Percentiles rank a stretch among this genome's conserved stretches.
Evolutionary conservation across 2,888 invertebrate species (phyloP).

Genomic region (Erebia epiphron): DNA sequence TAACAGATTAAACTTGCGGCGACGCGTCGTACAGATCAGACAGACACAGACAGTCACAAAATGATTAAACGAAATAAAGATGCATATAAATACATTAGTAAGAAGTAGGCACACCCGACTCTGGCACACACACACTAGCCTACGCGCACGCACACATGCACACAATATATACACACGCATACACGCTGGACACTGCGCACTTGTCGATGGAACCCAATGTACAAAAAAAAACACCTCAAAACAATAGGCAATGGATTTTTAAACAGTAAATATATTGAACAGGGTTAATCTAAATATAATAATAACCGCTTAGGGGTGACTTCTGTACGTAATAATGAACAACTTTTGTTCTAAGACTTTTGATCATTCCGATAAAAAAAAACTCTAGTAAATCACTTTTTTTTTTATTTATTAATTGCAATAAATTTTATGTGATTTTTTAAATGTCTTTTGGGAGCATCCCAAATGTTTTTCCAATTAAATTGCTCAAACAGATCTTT

Average conservation of each 20-base stretch:
- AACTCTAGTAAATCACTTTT: no score
- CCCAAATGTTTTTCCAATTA: background rate
- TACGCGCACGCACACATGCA: constrained; percentile 55
- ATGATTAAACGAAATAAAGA: constrained; percentile 58
- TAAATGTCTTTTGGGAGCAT: background rate
- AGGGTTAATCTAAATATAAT: no score
- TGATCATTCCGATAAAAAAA: no score
- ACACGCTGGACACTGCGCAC: constrained; percentile 36
- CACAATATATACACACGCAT: constrained; percentile 50
- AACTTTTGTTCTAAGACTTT: no score
- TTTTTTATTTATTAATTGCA: no score
- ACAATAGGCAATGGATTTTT: background rate
- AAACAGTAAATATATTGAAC: no score
- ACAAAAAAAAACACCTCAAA: background rate
- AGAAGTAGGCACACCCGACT: constrained; percentile 68
- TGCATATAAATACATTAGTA: constrained; percentile 70
- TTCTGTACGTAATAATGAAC: no score
- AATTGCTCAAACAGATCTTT: background rate
- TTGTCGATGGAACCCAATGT: constrained; percentile 12
- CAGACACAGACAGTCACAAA: constrained; percentile 66
- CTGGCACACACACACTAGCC: constrained; percentile 61
- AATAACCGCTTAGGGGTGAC: no score
- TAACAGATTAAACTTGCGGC: constrained; percentile 13
- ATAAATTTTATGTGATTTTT: no score
- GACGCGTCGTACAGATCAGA: constrained; percentile 49